phyloP scores from a whole-genome alignment of 2,888 invertebrate species.

The Leptogaster cylindrica region DNA sequence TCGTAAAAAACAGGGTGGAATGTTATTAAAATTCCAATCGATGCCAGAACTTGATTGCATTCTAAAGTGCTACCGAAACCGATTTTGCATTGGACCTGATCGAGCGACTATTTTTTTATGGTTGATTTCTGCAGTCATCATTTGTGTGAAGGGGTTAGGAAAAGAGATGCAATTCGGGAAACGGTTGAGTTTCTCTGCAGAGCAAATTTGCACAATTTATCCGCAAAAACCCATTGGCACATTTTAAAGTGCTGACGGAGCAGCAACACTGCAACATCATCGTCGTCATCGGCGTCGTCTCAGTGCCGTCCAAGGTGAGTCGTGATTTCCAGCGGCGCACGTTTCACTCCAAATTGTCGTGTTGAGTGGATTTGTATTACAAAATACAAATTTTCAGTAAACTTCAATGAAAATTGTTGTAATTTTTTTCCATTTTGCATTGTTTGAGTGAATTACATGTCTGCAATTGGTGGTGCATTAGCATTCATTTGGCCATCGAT shows the following conservation, averaged over 20 bases:
- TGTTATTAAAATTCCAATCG: conserved; percentile 19
- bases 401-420: conserved; percentile 30
- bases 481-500: conserved; percentile 20
- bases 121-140: background rate
- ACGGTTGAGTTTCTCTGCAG: conserved; percentile 28
- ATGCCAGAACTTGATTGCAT: conserved; percentile 6
- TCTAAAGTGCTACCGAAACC: conserved; percentile 23
- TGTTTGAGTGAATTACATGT: background rate
- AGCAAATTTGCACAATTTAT: conserved; percentile 39
- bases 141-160: conserved; percentile 22
- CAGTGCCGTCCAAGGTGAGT: conserved; percentile 29
- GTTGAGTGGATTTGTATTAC: conserved; percentile 31
- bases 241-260: conserved; percentile 18
- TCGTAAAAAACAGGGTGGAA: background rate
- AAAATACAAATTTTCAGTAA: conserved; percentile 24
- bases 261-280: conserved; percentile 12
- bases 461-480: conserved; percentile 3
- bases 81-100: conserved; percentile 6
- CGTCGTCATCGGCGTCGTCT: conserved; percentile 10
- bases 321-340: conserved; percentile 37
- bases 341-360: conserved; percentile 39
- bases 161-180: conserved; percentile 26
- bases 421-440: conserved; percentile 33
- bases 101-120: background rate
- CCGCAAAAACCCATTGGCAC: conserved; percentile 21